Conservation (phyloP, 2,113 vertebrate genomes). For the Macquaria australasica region DNA sequence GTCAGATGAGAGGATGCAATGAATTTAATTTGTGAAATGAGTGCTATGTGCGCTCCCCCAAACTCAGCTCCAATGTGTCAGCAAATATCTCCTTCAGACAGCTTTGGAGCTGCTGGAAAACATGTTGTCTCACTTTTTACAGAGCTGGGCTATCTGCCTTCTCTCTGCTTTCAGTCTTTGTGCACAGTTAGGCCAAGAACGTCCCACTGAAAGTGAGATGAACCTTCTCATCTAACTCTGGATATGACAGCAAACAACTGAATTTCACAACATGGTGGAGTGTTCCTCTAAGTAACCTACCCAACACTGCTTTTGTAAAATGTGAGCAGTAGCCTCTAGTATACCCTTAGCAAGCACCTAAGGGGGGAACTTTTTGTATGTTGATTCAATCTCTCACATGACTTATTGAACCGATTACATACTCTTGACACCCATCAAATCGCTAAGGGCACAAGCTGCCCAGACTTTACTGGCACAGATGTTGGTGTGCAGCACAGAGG, state of each 20-base stretch:
- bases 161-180: neutral
- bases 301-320: conserved; percentile 20
- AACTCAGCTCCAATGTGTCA: neutral
- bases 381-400: conserved; percentile 14
- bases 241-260: conserved; percentile 8
- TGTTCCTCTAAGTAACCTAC: neutral
- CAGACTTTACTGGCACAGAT: conserved; percentile 20
- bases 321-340: conserved; percentile 24
- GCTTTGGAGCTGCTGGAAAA: conserved; percentile 18
- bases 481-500: conserved; percentile 32
- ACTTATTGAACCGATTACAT: conserved; percentile 13
- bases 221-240: conserved; percentile 22
- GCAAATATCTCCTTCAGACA: conserved; percentile 15
- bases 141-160: neutral
- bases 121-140: neutral
- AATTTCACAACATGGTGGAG: conserved; percentile 13
- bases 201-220: neutral
- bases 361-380: neutral
- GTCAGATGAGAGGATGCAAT: conserved; percentile 1
- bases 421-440: conserved; percentile 5
- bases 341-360: neutral
- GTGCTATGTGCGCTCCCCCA: neutral
- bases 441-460: conserved; percentile 9
- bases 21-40: neutral
- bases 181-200: neutral